phyloP scores from a whole-genome alignment of 2,797 vertebrate species.

The Aphelocoma californica region DNA sequence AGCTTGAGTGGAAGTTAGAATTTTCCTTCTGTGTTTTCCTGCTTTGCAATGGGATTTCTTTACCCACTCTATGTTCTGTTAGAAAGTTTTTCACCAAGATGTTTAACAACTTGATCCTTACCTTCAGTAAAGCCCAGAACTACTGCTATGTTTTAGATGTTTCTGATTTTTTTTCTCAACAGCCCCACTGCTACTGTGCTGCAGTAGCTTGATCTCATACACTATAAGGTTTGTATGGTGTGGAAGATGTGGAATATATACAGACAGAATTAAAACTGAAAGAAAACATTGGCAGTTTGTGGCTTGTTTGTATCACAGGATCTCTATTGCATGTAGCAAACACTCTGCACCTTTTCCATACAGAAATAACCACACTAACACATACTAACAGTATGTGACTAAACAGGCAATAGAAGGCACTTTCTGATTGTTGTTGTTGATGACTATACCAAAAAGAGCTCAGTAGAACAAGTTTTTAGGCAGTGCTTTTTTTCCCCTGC shows the following conservation, averaged over 20 bases:
- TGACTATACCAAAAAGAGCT: not conserved
- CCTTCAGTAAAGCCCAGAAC: not conserved
- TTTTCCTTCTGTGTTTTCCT: not conserved
- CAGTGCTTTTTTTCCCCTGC: accelerated
- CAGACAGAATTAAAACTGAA: not conserved
- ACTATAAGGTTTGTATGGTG: not conserved
- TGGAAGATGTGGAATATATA: not conserved
- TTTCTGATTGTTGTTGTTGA: not conserved
- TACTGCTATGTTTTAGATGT: not conserved
- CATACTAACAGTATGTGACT: not conserved
- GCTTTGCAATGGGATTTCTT: not conserved
- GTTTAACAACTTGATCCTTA: not conserved
- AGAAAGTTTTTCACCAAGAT: not conserved
- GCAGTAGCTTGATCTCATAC: not conserved
- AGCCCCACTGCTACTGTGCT: not conserved
- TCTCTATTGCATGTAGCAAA: not conserved
- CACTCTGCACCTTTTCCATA: not conserved
- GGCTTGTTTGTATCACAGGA: not conserved
- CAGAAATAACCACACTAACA: not conserved
- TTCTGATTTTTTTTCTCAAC: not conserved
- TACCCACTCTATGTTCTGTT: not conserved
- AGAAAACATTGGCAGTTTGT: not conserved
- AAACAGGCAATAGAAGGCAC: not conserved
- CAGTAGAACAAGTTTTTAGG: not conserved
- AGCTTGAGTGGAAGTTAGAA: not conserved